A percentile compares a stretch with the other conserved stretches of the same genome.
phyloP scores from a whole-genome alignment of 2,888 invertebrate species.

The Junonia oenone region DNA sequence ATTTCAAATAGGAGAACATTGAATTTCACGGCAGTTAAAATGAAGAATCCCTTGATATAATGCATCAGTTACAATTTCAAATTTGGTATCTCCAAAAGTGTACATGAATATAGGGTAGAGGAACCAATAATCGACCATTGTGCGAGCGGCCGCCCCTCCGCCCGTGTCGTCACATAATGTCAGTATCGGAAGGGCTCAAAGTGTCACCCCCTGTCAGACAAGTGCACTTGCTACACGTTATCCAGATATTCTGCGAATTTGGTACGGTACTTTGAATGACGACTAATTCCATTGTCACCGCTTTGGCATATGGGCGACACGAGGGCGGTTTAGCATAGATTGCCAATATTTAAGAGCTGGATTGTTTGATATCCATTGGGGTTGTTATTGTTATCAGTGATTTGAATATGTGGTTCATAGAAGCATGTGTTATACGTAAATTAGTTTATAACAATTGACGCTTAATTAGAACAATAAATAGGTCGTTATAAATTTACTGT shows the following conservation, averaged over 20 bases:
- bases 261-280: constrained; percentile 70
- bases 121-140: constrained; percentile 65
- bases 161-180: constrained; percentile 71
- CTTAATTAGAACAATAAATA: neutral
- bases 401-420: neutral
- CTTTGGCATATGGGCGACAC: constrained; percentile 67
- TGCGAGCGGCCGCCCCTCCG: constrained; percentile 53
- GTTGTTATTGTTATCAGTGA: constrained; percentile 10
- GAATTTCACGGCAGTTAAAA: constrained; percentile 5
- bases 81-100: constrained; percentile 33
- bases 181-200: constrained; percentile 72
- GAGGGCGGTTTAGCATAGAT: constrained; percentile 48
- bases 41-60: constrained; percentile 10
- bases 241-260: constrained; percentile 67
- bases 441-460: neutral
- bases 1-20: neutral
- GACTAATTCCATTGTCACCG: constrained; percentile 76
- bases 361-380: constrained; percentile 30
- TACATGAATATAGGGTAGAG: constrained; percentile 48
- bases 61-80: constrained; percentile 24
- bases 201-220: constrained; percentile 66
- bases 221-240: constrained; percentile 73
- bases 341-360: constrained; percentile 35
- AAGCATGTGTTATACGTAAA: neutral
- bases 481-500: neutral